These are phyloP conservation scores for Philhelius pedissequus DNA, from an alignment of 2,888 invertebrate species.

Conservation along the genomic window DNA sequence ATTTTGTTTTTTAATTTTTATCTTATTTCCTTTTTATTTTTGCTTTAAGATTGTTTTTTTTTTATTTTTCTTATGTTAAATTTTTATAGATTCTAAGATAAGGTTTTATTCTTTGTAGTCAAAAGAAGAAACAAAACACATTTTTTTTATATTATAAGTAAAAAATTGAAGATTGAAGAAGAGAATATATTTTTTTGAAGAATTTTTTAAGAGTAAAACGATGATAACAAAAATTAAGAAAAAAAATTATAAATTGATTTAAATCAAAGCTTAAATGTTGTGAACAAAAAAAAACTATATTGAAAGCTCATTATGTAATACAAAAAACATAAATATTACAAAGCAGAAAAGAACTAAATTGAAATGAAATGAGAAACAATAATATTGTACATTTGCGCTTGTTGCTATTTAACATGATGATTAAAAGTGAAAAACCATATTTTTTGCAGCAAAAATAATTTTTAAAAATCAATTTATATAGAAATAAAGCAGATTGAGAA, in stretches of 20 bases:
- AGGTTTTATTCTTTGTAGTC: slow-evolving; percentile 67
- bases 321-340: slow-evolving; percentile 36
- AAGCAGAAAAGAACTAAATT: slow-evolving; percentile 38
- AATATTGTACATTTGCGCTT: slow-evolving; percentile 68
- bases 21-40: slow-evolving; percentile 27
- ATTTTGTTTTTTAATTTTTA: slow-evolving; percentile 18
- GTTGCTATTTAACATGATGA: slow-evolving; percentile 65
- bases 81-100: slow-evolving; percentile 51
- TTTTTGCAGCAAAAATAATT: slow-evolving; percentile 52
- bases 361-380: slow-evolving; percentile 66
- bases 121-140: slow-evolving; percentile 51
- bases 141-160: slow-evolving; percentile 57
- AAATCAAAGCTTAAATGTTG: slow-evolving; percentile 69
- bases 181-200: slow-evolving; percentile 70
- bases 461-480: slow-evolving; percentile 25
- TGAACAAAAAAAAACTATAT: slow-evolving; percentile 53
- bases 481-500: neutral
- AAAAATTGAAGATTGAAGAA: slow-evolving; percentile 54
- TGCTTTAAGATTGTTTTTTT: slow-evolving; percentile 1
- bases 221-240: slow-evolving; percentile 43
- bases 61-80: slow-evolving; percentile 5
- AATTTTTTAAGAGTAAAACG: slow-evolving; percentile 66
- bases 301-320: slow-evolving; percentile 63
- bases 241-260: slow-evolving; percentile 63
- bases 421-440: slow-evolving; percentile 35